Conservation (phyloP, 2,888 invertebrate species). For the Torymus auratus region DNA sequence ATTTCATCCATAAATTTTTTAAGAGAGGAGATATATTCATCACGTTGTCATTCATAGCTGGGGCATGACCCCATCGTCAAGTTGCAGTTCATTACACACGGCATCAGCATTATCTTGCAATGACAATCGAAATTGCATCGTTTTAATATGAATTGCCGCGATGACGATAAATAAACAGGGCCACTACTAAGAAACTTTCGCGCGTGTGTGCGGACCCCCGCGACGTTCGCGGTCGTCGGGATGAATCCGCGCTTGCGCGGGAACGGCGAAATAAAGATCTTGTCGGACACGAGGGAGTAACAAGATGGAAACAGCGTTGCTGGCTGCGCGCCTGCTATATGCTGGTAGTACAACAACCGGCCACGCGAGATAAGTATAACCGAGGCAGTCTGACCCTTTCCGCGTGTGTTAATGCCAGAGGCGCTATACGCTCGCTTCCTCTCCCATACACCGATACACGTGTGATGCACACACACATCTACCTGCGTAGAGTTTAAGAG, state of each 20-base stretch:
- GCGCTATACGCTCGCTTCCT: too few relatives aligned
- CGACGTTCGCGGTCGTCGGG: slow-evolving; percentile 27
- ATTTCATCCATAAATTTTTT: too few relatives aligned
- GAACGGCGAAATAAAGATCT: slow-evolving; percentile 70
- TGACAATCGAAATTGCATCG: too few relatives aligned
- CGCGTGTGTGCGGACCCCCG: slow-evolving; percentile 24
- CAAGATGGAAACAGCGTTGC: slow-evolving; percentile 68
- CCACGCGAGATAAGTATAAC: not conserved
- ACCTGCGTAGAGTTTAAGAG: too few relatives aligned
- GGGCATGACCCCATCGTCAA: slow-evolving; percentile 2
- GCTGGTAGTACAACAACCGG: slow-evolving; percentile 64
- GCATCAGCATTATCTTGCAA: slow-evolving; percentile 9
- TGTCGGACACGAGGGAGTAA: slow-evolving; percentile 69
- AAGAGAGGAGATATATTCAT: too few relatives aligned
- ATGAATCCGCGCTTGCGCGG: slow-evolving; percentile 28
- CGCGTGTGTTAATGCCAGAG: too few relatives aligned
- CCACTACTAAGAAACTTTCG: not conserved
- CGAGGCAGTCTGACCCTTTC: too few relatives aligned
- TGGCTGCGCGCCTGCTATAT: slow-evolving; percentile 51
- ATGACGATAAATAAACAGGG: too few relatives aligned
- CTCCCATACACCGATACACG: too few relatives aligned
- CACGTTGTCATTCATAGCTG: not conserved
- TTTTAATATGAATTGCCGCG: too few relatives aligned
- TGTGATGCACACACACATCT: too few relatives aligned
- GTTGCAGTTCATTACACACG: slow-evolving; percentile 39